A percentile compares a stretch with the other conserved stretches of the same genome.
Evolutionary conservation across 2,797 vertebrate species (phyloP).

Genomic region (Strix occidentalis): DNA sequence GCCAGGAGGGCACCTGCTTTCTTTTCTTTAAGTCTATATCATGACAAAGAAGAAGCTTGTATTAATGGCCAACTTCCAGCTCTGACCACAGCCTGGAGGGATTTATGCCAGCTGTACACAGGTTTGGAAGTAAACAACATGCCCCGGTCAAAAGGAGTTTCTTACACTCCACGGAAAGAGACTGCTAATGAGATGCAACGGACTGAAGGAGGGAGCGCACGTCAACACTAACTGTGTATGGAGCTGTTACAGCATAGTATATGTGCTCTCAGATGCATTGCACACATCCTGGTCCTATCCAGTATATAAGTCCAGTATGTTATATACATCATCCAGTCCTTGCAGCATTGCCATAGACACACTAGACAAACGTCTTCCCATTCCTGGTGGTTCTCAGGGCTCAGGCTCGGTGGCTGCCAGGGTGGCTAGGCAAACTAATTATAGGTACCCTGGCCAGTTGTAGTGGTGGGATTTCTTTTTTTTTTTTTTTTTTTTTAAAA

Average conservation of each 20-base stretch:
- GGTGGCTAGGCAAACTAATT: neutral
- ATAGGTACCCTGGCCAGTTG: neutral
- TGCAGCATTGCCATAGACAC: neutral
- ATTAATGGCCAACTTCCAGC: conserved; percentile 82
- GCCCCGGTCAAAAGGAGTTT: conserved; percentile 70
- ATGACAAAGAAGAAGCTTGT: conserved; percentile 86
- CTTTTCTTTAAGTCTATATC: conserved; percentile 86
- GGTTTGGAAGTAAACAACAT: conserved; percentile 69
- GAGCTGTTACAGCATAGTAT: neutral
- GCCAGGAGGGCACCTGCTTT: conserved; percentile 86
- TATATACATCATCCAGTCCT: neutral
- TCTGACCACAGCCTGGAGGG: conserved; percentile 80
- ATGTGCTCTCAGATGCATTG: neutral
- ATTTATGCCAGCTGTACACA: conserved; percentile 83
- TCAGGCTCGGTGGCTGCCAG: neutral
- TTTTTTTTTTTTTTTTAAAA: neutral
- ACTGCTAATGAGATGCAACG: conserved; percentile 58
- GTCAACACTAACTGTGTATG: neutral
- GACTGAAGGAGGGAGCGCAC: neutral
- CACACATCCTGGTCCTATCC: neutral
- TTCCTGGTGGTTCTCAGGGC: neutral
- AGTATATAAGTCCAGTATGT: rapidly evolving
- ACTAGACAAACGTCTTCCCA: neutral
- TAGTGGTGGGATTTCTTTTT: neutral
- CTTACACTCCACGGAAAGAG: conserved; percentile 50